Conservation (phyloP, 2,113 vertebrate genomes). For the Cyanoramphus novaezelandiae region DNA sequence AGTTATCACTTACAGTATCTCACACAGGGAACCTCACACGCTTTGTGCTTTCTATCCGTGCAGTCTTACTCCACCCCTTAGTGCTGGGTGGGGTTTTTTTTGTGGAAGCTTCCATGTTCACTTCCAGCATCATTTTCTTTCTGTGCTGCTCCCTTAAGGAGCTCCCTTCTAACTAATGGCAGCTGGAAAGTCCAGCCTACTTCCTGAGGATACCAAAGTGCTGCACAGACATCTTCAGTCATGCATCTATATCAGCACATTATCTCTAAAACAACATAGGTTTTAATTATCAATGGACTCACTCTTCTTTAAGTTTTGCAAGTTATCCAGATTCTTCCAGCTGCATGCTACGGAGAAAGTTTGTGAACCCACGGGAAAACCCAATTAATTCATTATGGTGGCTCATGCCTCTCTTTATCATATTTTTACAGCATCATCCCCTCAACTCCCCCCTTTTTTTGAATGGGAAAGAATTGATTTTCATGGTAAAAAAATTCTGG, state of each 20-base stretch:
- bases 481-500: neutral
- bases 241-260: neutral
- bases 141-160: neutral
- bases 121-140: neutral
- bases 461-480: neutral
- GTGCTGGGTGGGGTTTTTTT: neutral
- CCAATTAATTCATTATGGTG: neutral
- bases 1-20: neutral
- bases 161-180: neutral
- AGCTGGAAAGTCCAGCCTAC: neutral
- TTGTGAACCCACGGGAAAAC: neutral
- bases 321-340: neutral
- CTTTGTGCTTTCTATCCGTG: neutral
- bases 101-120: neutral
- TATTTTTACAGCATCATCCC: neutral
- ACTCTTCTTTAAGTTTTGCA: neutral
- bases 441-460: neutral
- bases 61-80: neutral
- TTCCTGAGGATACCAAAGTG: neutral
- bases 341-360: neutral
- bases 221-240: neutral
- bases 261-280: neutral
- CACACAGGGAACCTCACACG: neutral
- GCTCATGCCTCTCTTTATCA: accelerated
- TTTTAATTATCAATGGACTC: neutral